Percentiles rank a stretch among this genome's conserved stretches.
Conservation (phyloP, 2,888 invertebrate genomes). For the Liopterus haemorrhoidalis region DNA sequence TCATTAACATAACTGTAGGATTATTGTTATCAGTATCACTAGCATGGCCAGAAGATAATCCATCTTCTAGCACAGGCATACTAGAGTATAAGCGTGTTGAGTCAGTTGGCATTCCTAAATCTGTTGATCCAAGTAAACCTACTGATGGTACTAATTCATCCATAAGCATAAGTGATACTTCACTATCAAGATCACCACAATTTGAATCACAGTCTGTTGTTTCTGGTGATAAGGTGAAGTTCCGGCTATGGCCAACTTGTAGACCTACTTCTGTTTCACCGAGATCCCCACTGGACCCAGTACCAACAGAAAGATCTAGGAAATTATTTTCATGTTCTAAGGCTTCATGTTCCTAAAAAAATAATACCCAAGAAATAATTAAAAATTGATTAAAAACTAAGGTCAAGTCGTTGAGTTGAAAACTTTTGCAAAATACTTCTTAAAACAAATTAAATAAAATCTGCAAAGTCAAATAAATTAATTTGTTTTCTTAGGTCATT, state of each 20-base stretch:
- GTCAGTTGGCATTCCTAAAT: constrained; percentile 56
- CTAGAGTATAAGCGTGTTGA: constrained; percentile 64
- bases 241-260: constrained; percentile 66
- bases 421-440: not conserved
- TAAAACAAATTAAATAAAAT: too few species aligned
- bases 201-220: constrained; percentile 89
- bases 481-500: too few species aligned
- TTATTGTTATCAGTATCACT: constrained; percentile 90
- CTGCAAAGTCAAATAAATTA: too few species aligned
- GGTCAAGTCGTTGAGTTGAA: not conserved
- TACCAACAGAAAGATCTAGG: constrained; percentile 55
- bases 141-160: constrained; percentile 52
- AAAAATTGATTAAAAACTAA: constrained; percentile 2
- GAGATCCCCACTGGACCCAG: constrained; percentile 58
- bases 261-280: constrained; percentile 59
- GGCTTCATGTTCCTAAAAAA: constrained; percentile 46
- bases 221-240: constrained; percentile 86
- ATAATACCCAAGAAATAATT: constrained; percentile 10
- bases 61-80: constrained; percentile 92
- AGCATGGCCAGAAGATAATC: constrained; percentile 87
- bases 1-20: constrained; percentile 59
- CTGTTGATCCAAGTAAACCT: constrained; percentile 45
- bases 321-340: constrained; percentile 55
- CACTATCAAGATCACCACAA: constrained; percentile 79
- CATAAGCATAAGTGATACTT: constrained; percentile 71